Conservation (phyloP, 2,888 invertebrate species). For the Glomeris marginata region DNA sequence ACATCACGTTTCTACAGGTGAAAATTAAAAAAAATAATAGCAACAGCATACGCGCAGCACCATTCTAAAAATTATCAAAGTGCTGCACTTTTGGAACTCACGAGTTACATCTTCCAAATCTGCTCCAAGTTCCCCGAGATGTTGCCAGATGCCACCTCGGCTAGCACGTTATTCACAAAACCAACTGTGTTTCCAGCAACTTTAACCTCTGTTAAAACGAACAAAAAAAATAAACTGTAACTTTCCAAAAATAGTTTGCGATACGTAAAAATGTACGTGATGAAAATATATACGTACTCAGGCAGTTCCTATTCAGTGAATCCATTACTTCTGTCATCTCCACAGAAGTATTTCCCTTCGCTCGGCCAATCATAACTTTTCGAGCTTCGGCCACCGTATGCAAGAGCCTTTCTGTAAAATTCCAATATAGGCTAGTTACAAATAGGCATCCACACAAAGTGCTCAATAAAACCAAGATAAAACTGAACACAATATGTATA, state of each 20-base stretch:
- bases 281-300: constrained; percentile 45
- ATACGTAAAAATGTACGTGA: too few species aligned
- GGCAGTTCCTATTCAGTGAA: constrained; percentile 48
- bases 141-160: constrained; percentile 66
- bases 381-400: constrained; percentile 30
- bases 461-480: constrained; percentile 5
- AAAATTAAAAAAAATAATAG: too few species aligned
- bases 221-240: constrained; percentile 14
- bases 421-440: not conserved
- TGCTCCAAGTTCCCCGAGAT: constrained; percentile 24
- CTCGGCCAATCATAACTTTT: constrained; percentile 1
- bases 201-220: constrained; percentile 47
- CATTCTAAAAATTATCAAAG: too few species aligned
- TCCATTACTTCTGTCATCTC: constrained; percentile 57
- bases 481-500: not conserved
- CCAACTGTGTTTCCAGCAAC: constrained; percentile 86
- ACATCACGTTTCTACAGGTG: too few species aligned
- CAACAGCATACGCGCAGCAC: too few species aligned
- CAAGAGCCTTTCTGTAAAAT: constrained; percentile 54
- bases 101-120: not conserved
- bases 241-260: too few species aligned
- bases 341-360: constrained; percentile 24
- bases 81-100: too few species aligned
- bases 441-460: not conserved
- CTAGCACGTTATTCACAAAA: constrained; percentile 81